Percentiles rank a stretch among this genome's conserved stretches.
phyloP scores from a whole-genome alignment of 2,888 invertebrate species.

The Drosophila subsilvestris region DNA sequence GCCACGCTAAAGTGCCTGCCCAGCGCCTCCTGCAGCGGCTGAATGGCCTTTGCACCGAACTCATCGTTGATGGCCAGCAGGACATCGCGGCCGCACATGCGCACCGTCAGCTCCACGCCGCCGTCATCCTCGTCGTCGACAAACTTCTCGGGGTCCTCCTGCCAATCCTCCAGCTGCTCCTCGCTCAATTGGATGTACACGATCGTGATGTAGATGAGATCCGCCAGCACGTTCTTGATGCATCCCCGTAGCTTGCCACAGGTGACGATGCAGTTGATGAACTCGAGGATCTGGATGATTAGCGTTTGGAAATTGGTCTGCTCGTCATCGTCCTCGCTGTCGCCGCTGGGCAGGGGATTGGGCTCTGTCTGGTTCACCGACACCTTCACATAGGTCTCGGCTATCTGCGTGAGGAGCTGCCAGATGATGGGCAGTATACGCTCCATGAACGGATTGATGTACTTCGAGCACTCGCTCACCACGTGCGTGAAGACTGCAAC shows the following conservation, averaged over 20 bases:
- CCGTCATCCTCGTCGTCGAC: constrained; percentile 89
- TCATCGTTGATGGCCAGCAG: constrained; percentile 85
- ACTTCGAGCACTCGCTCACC: constrained; percentile 87
- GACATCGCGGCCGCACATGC: constrained; percentile 88
- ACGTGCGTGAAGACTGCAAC: constrained; percentile 85
- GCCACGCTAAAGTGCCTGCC: constrained; percentile 87
- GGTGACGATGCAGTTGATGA: constrained; percentile 87
- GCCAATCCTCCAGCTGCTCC: constrained; percentile 88
- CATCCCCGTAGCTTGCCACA: constrained; percentile 85
- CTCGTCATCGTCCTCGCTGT: constrained; percentile 87
- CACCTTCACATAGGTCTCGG: constrained; percentile 87
- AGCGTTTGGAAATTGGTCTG: constrained; percentile 87
- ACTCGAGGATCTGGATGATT: constrained; percentile 88
- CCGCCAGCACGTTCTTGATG: constrained; percentile 86
- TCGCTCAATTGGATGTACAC: constrained; percentile 89
- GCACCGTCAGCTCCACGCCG: constrained; percentile 87
- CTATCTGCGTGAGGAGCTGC: constrained; percentile 88
- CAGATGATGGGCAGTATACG: constrained; percentile 88
- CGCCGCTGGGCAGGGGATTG: constrained; percentile 85
- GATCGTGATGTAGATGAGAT: constrained; percentile 88
- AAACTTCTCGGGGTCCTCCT: constrained; percentile 87
- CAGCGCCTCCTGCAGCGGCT: constrained; percentile 86
- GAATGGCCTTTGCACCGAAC: constrained; percentile 85
- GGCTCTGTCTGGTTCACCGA: constrained; percentile 86
- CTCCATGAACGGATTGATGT: constrained; percentile 86